Evolutionary conservation across 2,113 vertebrate genomes (phyloP).

Genomic region (Grammomys surdaster): DNA sequence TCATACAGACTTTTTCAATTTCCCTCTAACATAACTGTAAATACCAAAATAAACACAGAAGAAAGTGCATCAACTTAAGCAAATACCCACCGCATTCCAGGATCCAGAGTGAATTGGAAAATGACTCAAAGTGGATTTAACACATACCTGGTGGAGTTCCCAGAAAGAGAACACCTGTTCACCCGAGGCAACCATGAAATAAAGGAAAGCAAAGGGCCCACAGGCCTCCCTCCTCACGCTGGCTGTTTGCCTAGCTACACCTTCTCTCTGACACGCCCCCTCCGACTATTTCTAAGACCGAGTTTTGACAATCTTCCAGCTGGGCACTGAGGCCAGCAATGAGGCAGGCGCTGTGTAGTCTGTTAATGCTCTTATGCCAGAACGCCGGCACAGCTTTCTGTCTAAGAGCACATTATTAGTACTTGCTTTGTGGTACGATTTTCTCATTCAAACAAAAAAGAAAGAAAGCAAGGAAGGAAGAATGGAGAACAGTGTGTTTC

Average conservation of each 20-base stretch:
- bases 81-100: not conserved
- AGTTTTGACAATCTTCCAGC: not conserved
- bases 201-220: not conserved
- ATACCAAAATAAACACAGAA: constrained; percentile 39
- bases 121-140: constrained; percentile 28
- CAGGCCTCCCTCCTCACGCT: not conserved
- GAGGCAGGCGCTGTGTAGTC: not conserved
- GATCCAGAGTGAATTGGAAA: constrained; percentile 45
- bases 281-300: not conserved
- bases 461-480: not conserved
- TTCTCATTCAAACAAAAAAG: not conserved
- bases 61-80: constrained; percentile 8
- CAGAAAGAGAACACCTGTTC: not conserved
- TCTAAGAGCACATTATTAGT: not conserved
- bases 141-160: not conserved
- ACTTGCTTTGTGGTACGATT: not conserved
- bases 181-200: not conserved
- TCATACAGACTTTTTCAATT: constrained; percentile 11
- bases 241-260: not conserved
- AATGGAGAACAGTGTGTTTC: not conserved
- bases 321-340: not conserved
- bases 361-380: not conserved
- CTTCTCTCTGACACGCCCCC: too few species aligned
- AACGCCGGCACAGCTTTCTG: not conserved
- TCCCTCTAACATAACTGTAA: constrained; percentile 12